Evolutionary conservation across 2,888 invertebrate species (phyloP), one percentile per base, ranked within the genome.

Genomic region (Strigamia transsilvanica): DNA sequence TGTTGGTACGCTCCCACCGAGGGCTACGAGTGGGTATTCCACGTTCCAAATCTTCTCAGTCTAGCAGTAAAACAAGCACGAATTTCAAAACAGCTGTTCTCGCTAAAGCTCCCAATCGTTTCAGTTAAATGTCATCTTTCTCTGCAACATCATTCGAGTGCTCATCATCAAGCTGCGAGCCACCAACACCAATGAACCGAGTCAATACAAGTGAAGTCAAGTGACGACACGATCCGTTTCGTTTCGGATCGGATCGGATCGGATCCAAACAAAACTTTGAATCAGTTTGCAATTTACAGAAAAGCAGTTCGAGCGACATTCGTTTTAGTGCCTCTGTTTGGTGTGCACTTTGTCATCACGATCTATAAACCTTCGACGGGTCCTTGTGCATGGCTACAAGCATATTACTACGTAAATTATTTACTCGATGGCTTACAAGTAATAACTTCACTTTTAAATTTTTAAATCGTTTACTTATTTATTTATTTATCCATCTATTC

Each of bases 241-340:
- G 27, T n/a, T n/a, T n/a, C n/a, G n/a, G n/a, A n/a, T n/a, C n/a
- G n/a, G n/a, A n/a, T n/a, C n/a, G n/a, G n/a, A n/a, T 27, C 34
- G 21, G n/a, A 82, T 18, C 82, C 51, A n/a, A 82, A 80, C 13
- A 15, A 80, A 38, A 38, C 15, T 61, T 12, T 46, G 15, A 61
- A 18, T 56, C 34, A 41, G 18, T 18, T 18, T 18, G 6, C 51
- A 13, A 13, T 23, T 78, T 86, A 46, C 85, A 90, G 90, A 85
- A 89, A 89, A 86, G 89, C 89, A 9, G 89, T 89, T 34, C 86
- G 88, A 9, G 89, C 89, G 2, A 89, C 89, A 0, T 84, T 90
- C 82, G 87, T 90, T 80, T 85, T 90, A 82, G 87, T 90, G 83
- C 90, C 90, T 3, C 86, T 90, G 61, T 90, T 90, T 85, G 90